A percentile compares a stretch with the other conserved stretches of the same genome.
Evolutionary conservation across 64 coral and sea anemone species (phyloP).

Genomic region (Trachythela sp.): DNA sequence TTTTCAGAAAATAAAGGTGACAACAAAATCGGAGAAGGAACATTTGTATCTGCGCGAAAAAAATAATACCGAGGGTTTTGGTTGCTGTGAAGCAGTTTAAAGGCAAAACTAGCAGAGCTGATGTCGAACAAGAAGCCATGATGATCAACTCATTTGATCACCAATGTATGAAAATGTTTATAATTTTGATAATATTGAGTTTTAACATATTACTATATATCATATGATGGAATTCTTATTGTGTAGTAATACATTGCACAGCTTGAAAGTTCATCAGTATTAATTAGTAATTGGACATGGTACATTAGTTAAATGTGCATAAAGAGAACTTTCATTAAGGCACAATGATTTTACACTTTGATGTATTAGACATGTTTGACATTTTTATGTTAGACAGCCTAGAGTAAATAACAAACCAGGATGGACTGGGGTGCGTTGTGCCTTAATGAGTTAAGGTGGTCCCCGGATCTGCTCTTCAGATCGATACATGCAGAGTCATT

Average conservation of each 20-base stretch:
- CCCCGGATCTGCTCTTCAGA: no score
- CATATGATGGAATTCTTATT: background rate
- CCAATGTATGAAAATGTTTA: constrained; percentile 16
- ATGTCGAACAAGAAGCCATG: constrained; percentile 4
- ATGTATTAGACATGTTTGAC: no score
- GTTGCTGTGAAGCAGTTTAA: constrained; percentile 36
- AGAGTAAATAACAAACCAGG: no score
- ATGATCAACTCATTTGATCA: constrained; percentile 35
- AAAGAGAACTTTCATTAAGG: no score
- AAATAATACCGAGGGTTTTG: background rate
- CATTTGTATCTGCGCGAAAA: constrained; percentile 45
- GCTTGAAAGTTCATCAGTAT: no score
- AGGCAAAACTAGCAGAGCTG: background rate
- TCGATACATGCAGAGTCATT: no score
- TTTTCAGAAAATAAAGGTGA: background rate
- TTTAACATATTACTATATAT: background rate
- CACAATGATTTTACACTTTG: no score
- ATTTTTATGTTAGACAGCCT: no score
- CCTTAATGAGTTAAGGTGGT: no score
- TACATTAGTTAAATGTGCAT: no score
- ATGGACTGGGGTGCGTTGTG: no score
- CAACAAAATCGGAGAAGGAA: constrained; percentile 25
- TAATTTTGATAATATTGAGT: background rate
- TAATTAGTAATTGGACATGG: no score
- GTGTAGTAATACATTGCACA: background rate